Conservation (phyloP, 1,140 invertebrate genomes). For the Oscheius sp. region DNA sequence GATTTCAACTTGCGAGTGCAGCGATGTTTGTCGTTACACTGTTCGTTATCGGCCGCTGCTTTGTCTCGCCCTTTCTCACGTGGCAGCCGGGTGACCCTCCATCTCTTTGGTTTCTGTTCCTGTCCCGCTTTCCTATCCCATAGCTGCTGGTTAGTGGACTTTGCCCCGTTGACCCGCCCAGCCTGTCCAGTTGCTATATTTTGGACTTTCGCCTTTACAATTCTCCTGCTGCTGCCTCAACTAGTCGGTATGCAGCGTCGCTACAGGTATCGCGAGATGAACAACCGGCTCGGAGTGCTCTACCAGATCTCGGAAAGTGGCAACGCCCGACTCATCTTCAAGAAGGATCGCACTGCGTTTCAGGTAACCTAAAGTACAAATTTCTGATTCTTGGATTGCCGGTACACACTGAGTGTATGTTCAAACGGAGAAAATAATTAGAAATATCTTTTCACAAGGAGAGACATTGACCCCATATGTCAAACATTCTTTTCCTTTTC, state of each 20-base stretch:
- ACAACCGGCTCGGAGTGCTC: neutral
- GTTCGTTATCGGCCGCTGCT: neutral
- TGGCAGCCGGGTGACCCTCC: neutral
- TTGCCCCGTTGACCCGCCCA: neutral
- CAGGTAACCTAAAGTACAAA: too few species aligned
- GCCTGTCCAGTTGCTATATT: neutral
- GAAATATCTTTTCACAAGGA: too few species aligned
- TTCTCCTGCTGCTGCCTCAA: neutral
- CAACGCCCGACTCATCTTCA: conserved; percentile 6
- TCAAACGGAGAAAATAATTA: too few species aligned
- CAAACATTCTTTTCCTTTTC: too few species aligned
- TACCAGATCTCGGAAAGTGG: neutral
- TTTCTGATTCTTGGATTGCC: too few species aligned
- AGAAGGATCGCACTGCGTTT: neutral
- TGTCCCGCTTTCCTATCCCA: too few species aligned
- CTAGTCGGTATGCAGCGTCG: neutral
- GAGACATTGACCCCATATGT: too few species aligned
- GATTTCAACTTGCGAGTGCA: neutral
- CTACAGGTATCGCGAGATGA: conserved; percentile 8
- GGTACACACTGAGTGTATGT: too few species aligned
- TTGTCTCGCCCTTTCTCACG: conserved; percentile 11
- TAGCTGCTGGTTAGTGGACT: neutral
- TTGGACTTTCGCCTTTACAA: neutral
- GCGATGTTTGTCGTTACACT: conserved; percentile 1
- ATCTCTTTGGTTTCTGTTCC: neutral